Percentiles rank a stretch among this genome's conserved stretches.
These are phyloP conservation scores for Pipra filicauda DNA, from an alignment of 2,113 vertebrate genomes.

Conservation along the genomic window DNA sequence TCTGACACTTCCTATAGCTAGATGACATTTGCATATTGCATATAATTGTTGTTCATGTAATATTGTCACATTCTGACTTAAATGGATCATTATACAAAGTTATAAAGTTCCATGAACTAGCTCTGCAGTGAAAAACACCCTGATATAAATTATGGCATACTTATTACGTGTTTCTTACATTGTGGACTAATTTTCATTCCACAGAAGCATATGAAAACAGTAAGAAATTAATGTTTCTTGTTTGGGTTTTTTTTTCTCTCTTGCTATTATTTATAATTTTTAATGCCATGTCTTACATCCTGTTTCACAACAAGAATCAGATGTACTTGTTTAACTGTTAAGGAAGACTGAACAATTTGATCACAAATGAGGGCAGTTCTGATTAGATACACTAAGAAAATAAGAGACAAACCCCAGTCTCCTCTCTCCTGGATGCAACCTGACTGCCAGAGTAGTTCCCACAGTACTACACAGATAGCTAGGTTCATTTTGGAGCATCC, in stretches of 20 bases:
- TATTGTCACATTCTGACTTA: constrained; percentile 3
- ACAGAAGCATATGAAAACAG: neutral
- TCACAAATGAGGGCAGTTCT: neutral
- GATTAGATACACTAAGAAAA: neutral
- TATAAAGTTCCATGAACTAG: neutral
- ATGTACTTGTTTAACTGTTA: neutral
- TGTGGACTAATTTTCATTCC: neutral
- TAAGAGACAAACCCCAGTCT: neutral
- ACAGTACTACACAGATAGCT: neutral
- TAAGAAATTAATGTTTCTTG: neutral
- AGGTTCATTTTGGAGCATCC: constrained; percentile 59
- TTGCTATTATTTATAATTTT: neutral
- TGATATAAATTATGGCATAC: neutral
- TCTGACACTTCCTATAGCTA: neutral
- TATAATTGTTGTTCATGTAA: neutral
- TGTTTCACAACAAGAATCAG: neutral
- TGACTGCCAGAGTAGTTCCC: constrained; percentile 18
- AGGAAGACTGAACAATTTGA: neutral
- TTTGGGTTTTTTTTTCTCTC: neutral
- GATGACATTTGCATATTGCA: neutral
- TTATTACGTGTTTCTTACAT: neutral
- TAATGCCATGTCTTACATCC: neutral
- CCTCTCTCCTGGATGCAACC: constrained; percentile 17
- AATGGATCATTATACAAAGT: neutral
- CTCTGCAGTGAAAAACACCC: neutral